Evolutionary conservation across 2,113 vertebrate genomes (phyloP), one percentile per base, ranked within the genome.

Genomic region (Arenaria interpres): DNA sequence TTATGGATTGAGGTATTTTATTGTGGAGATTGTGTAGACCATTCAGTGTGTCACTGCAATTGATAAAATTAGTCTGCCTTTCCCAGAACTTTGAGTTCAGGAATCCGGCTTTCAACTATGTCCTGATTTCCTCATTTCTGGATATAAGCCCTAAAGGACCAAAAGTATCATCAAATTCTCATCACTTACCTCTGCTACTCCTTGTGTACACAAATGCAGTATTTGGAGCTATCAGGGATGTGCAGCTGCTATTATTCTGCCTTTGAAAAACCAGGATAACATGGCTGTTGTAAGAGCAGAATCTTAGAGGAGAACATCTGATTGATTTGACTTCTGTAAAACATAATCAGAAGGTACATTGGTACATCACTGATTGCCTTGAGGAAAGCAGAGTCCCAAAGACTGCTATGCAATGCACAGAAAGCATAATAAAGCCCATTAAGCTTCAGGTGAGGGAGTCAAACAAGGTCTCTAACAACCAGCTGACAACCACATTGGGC

Each of bases 311-410:
- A 53, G 59, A 93, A 20, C 64, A 76, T 66, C 63, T 21, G 50
- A 88, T 87, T 85, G 86, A 75, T 85, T 78, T 97, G 76, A 95
- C 62, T 82, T 85, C 74, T 91, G 90, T 96, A 92, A 89, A 93
- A 87, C 77, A 46, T 92, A 91, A 95, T 92, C 45, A 53, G 92
- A 90, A 89, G 54, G 69, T 91, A 93, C 89, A 54, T 0, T 19
- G 53, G 73, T 17, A 75, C 88, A 90, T 75, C 83, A 33, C 50
- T 71, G 88, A 90, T 67, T 84, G 93, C 80, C 84, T 24, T 14
- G 45, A 87, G 92, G 80, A 94, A 89, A 66, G 76, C 69, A 79
- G 74, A 53, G 84, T 87, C 93, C 89, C 89, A 90, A 88, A 68
- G 88, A 51, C 56, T 90, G 76, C 85, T 81, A 32, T 17, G 85